A percentile compares a stretch with the other conserved stretches of the same genome.
phyloP scores from a whole-genome alignment of 1,140 invertebrate genomes.

The Heliconius nattereri region DNA sequence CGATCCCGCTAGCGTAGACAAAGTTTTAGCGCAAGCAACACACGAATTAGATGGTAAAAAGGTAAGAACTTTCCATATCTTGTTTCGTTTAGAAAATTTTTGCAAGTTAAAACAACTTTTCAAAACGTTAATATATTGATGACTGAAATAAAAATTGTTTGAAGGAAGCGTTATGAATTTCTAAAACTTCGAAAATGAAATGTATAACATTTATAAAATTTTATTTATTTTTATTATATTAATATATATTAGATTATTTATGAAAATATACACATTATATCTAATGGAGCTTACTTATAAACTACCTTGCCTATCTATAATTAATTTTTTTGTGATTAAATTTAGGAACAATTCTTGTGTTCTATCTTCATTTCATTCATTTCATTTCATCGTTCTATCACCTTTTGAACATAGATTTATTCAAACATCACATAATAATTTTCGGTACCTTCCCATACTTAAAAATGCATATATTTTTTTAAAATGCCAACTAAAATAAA shows the following conservation, averaged over 20 bases:
- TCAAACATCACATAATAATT: background rate
- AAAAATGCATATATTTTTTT: background rate
- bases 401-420: background rate
- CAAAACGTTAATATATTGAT: slow-evolving; percentile 26
- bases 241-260: too few species aligned
- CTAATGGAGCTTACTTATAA: too few species aligned
- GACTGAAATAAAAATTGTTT: background rate
- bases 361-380: too few species aligned
- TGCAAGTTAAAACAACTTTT: slow-evolving; percentile 40
- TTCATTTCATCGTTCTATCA: too few species aligned
- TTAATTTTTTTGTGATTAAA: too few species aligned
- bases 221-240: too few species aligned
- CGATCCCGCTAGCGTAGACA: slow-evolving; percentile 96
- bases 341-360: too few species aligned
- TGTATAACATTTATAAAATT: background rate
- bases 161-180: background rate
- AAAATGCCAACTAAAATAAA: background rate
- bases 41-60: slow-evolving; percentile 98
- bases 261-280: too few species aligned
- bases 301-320: too few species aligned
- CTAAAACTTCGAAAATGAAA: background rate
- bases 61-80: slow-evolving; percentile 82
- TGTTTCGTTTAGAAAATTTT: slow-evolving; percentile 44
- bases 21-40: slow-evolving; percentile 95
- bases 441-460: background rate